Percentiles rank a stretch among this genome's conserved stretches.
Conservation (phyloP, 2,888 invertebrate species). For the Liopterus haemorrhoidalis region DNA sequence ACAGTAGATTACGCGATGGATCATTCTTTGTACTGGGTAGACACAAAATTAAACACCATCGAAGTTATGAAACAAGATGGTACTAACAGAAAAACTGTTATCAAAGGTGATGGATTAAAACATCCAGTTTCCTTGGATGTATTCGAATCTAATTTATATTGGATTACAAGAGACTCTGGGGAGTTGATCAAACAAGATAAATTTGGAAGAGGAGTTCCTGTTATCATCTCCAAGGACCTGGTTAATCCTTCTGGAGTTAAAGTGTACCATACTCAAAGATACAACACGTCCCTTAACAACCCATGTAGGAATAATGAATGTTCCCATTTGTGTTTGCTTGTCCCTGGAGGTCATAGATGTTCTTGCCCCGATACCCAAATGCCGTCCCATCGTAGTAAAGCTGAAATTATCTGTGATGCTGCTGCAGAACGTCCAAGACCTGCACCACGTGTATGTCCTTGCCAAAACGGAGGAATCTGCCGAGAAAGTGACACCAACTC, state of each 20-base stretch:
- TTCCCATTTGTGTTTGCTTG: slow-evolving; percentile 86
- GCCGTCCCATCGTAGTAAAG: slow-evolving; percentile 48
- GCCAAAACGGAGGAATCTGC: slow-evolving; percentile 83
- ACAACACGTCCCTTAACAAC: slow-evolving; percentile 67
- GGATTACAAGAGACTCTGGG: slow-evolving; percentile 86
- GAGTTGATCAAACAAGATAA: slow-evolving; percentile 89
- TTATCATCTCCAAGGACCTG: slow-evolving; percentile 73
- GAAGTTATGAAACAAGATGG: slow-evolving; percentile 83
- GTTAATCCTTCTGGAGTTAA: slow-evolving; percentile 82
- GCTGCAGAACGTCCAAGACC: slow-evolving; percentile 70
- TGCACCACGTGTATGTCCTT: slow-evolving; percentile 71
- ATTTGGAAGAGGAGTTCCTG: slow-evolving; percentile 90
- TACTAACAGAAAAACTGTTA: slow-evolving; percentile 61
- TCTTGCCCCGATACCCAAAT: slow-evolving; percentile 76
- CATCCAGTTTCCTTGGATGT: slow-evolving; percentile 87
- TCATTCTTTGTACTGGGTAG: slow-evolving; percentile 91
- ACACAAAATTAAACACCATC: slow-evolving; percentile 84
- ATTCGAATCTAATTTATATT: slow-evolving; percentile 88
- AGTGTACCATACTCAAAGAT: slow-evolving; percentile 76
- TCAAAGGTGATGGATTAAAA: slow-evolving; percentile 66
- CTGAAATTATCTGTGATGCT: slow-evolving; percentile 75
- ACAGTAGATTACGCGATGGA: slow-evolving; percentile 87
- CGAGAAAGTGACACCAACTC: slow-evolving; percentile 45
- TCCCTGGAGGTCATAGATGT: slow-evolving; percentile 84
- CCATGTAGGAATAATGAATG: slow-evolving; percentile 69